phyloP scores from a whole-genome alignment of 2,113 vertebrate species.

The Nematolebias whitei region DNA sequence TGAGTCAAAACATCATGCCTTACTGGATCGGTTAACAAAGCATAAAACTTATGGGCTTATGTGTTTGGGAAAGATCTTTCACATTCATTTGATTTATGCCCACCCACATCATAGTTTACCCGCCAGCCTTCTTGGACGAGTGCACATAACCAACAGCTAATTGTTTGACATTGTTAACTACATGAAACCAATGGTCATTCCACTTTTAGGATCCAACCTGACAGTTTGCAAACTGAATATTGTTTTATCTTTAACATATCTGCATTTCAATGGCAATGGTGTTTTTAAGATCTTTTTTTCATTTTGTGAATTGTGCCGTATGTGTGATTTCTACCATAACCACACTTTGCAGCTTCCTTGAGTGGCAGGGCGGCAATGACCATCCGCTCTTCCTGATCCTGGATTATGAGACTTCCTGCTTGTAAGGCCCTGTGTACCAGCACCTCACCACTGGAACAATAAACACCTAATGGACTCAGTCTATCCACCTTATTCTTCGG shows the following conservation, averaged over 20 bases:
- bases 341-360: too few species aligned
- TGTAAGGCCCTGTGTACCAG: too few species aligned
- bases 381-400: too few species aligned
- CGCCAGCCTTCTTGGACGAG: constrained; percentile 11
- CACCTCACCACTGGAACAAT: too few species aligned
- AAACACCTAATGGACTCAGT: too few species aligned
- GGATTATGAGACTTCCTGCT: too few species aligned
- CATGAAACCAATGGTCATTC: neutral
- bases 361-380: too few species aligned
- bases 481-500: too few species aligned
- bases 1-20: neutral
- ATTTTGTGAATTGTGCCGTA: constrained; percentile 2
- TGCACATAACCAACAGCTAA: constrained; percentile 10
- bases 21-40: constrained; percentile 5
- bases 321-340: too few species aligned
- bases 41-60: neutral
- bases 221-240: neutral
- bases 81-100: constrained; percentile 15
- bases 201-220: neutral
- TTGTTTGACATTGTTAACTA: constrained; percentile 29
- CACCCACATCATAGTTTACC: constrained; percentile 20
- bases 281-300: neutral
- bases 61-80: neutral
- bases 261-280: neutral
- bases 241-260: neutral